Conservation (phyloP, 2,113 vertebrate genomes). For the Caloenas nicobarica region DNA sequence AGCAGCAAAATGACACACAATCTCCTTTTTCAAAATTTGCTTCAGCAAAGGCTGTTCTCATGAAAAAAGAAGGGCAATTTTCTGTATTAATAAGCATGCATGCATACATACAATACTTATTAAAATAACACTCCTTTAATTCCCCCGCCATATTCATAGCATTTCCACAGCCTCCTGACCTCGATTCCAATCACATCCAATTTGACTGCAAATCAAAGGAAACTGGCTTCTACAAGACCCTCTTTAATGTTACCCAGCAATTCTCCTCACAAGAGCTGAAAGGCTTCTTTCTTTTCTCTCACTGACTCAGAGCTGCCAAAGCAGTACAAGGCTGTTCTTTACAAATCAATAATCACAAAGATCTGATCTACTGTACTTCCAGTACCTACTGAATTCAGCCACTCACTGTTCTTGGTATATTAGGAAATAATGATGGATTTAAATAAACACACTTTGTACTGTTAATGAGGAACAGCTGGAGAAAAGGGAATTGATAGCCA, state of each 20-base stretch:
- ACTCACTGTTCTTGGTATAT: background rate
- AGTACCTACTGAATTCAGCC: background rate
- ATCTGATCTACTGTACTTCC: constrained; percentile 27
- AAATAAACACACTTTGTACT: constrained; percentile 24
- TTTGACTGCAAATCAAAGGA: constrained; percentile 53
- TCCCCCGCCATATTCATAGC: background rate
- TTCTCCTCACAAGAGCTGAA: constrained; percentile 51
- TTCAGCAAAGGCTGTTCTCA: constrained; percentile 4
- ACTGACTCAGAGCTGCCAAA: constrained; percentile 38
- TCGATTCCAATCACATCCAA: constrained; percentile 42
- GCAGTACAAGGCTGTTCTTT: constrained; percentile 16
- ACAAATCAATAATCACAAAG: constrained; percentile 65
- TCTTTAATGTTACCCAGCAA: constrained; percentile 43
- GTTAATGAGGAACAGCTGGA: constrained; percentile 28
- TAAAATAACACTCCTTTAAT: constrained; percentile 26
- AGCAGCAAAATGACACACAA: background rate
- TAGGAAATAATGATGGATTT: constrained; percentile 37
- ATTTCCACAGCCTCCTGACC: constrained; percentile 58
- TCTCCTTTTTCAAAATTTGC: background rate
- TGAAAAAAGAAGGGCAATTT: constrained; percentile 1
- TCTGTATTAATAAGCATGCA: constrained; percentile 16
- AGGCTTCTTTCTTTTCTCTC: constrained; percentile 63
- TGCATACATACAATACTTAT: constrained; percentile 2
- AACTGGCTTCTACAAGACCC: constrained; percentile 18
- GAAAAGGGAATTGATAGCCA: background rate